These are phyloP conservation scores for Poeciliopsis paucimaculata DNA, from an alignment of 2,797 vertebrate genomes.

Conservation along the genomic window DNA sequence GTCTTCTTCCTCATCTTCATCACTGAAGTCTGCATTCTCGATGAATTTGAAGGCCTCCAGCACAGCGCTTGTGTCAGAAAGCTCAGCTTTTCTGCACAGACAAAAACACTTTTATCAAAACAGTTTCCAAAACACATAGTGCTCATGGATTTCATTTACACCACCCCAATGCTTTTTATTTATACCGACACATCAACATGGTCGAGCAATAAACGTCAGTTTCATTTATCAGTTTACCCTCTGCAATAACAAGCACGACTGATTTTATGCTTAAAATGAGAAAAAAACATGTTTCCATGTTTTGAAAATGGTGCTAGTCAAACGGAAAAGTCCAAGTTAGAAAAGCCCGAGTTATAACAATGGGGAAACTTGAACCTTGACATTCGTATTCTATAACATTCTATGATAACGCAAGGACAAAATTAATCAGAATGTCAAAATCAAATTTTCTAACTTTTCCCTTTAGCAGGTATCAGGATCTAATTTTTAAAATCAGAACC, in stretches of 20 bases:
- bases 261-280: not conserved
- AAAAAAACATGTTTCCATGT: not conserved
- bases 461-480: too few relatives aligned
- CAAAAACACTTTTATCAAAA: not conserved
- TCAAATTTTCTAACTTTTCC: too few relatives aligned
- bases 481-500: not conserved
- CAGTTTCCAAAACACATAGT: not conserved
- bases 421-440: not conserved
- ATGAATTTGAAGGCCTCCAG: slow-evolving; percentile 98
- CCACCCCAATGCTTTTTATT: not conserved
- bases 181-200: not conserved
- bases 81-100: slow-evolving; percentile 88
- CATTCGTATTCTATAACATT: not conserved
- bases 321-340: not conserved
- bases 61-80: slow-evolving; percentile 90
- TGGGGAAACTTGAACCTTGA: not conserved
- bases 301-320: not conserved
- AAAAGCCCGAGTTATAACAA: not conserved
- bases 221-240: not conserved
- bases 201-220: not conserved
- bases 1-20: slow-evolving; percentile 98
- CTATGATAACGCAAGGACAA: not conserved
- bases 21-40: slow-evolving; percentile 95
- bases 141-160: not conserved
- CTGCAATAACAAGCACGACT: not conserved